A percentile compares a stretch with the other conserved stretches of the same genome.
phyloP scores from a whole-genome alignment of 2,113 vertebrate species.

The Callospermophilus lateralis region DNA sequence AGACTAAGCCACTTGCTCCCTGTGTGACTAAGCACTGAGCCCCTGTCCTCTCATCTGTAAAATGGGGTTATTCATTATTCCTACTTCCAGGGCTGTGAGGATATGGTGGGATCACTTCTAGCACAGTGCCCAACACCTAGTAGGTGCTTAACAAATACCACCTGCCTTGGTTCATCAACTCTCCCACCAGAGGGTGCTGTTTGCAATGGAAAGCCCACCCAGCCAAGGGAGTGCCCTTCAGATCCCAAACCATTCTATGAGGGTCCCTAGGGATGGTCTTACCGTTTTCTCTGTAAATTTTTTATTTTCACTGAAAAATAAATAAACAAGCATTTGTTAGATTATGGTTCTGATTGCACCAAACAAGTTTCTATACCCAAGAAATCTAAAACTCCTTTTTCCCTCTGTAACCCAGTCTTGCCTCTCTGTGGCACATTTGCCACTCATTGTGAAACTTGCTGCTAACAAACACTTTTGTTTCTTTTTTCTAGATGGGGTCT shows the following conservation, averaged over 20 bases:
- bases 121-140: accelerated
- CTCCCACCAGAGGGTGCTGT: neutral
- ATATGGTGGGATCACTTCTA: neutral
- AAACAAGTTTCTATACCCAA: neutral
- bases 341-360: neutral
- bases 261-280: conserved; percentile 20
- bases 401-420: neutral
- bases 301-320: conserved; percentile 78
- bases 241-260: neutral
- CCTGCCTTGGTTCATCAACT: too few relatives aligned
- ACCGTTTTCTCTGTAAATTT: conserved; percentile 81
- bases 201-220: neutral
- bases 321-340: conserved; percentile 43
- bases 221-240: neutral
- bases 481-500: neutral
- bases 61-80: neutral
- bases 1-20: neutral
- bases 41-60: neutral
- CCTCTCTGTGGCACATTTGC: neutral
- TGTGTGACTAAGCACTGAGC: neutral
- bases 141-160: neutral
- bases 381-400: neutral
- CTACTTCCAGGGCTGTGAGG: neutral
- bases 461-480: neutral
- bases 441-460: neutral